Evolutionary conservation across 1,140 invertebrate species (phyloP).

Genomic region (Limonius californicus): DNA sequence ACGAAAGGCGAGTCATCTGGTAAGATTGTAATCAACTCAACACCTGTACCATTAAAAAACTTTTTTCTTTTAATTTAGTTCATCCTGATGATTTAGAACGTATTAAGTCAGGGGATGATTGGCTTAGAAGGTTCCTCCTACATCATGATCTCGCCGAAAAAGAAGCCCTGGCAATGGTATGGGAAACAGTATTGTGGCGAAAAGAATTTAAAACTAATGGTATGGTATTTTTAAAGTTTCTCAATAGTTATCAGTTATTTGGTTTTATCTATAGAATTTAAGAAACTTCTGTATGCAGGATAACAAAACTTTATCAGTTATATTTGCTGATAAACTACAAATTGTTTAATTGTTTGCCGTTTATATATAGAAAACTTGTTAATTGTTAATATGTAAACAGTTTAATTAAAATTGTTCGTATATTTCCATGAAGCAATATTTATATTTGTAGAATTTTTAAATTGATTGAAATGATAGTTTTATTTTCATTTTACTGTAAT

Average conservation of each 20-base stretch:
- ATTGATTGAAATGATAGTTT: conserved; percentile 15
- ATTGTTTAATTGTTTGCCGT: too few species aligned
- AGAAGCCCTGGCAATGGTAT: conserved; percentile 70
- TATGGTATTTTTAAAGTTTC: too few species aligned
- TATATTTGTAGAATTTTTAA: background rate
- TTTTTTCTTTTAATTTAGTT: conserved; percentile 46
- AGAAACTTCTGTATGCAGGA: too few species aligned
- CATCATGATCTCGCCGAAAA: conserved; percentile 63
- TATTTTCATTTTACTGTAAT: conserved; percentile 3
- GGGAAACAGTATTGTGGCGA: conserved; percentile 80
- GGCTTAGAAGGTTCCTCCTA: conserved; percentile 67
- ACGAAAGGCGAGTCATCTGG: conserved; percentile 26
- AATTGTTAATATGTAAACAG: too few species aligned
- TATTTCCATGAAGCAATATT: too few species aligned
- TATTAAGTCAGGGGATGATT: conserved; percentile 63
- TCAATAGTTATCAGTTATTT: too few species aligned
- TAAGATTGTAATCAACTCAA: conserved; percentile 16
- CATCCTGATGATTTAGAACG: conserved; percentile 66
- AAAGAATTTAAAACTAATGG: conserved; percentile 76
- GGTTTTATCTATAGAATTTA: too few species aligned
- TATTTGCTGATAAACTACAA: too few species aligned
- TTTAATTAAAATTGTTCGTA: too few species aligned
- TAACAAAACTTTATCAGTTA: too few species aligned
- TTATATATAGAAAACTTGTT: too few species aligned
- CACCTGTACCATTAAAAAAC: background rate